These are phyloP conservation scores for Balanococcus diminutus DNA, from an alignment of 2,888 invertebrate species.

Conservation along the genomic window DNA sequence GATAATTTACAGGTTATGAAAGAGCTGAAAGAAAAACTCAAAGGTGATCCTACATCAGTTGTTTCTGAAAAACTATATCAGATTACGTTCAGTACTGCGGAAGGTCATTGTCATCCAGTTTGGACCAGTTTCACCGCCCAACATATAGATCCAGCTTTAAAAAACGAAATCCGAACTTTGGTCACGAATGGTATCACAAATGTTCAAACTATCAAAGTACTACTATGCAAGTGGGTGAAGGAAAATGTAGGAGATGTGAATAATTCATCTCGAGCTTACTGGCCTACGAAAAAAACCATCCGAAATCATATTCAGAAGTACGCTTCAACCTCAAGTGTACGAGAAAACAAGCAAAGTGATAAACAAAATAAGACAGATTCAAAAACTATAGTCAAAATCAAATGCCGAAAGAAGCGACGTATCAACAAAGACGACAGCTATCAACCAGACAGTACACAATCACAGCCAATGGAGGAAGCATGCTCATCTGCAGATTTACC, in stretches of 20 bases:
- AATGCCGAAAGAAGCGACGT: neutral
- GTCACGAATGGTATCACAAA: neutral
- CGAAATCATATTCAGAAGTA: neutral
- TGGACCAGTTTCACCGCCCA: neutral
- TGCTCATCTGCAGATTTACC: too few relatives aligned
- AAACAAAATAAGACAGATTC: neutral
- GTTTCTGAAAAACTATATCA: neutral
- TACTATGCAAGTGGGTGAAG: neutral
- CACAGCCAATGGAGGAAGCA: too few relatives aligned
- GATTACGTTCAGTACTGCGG: neutral
- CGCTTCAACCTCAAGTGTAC: neutral
- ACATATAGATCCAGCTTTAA: neutral
- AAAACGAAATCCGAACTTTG: neutral
- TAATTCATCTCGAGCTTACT: neutral
- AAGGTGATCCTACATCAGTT: neutral
- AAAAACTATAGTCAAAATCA: neutral
- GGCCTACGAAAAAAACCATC: neutral
- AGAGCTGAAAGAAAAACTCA: neutral
- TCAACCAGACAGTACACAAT: too few relatives aligned
- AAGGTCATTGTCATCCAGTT: neutral
- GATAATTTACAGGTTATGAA: neutral
- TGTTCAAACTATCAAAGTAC: neutral
- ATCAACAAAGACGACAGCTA: neutral
- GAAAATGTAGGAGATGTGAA: neutral
- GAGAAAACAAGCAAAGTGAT: neutral